Evolutionary conservation across 2,888 invertebrate genomes (phyloP).

Genomic region (Stictocephala bisonia): DNA sequence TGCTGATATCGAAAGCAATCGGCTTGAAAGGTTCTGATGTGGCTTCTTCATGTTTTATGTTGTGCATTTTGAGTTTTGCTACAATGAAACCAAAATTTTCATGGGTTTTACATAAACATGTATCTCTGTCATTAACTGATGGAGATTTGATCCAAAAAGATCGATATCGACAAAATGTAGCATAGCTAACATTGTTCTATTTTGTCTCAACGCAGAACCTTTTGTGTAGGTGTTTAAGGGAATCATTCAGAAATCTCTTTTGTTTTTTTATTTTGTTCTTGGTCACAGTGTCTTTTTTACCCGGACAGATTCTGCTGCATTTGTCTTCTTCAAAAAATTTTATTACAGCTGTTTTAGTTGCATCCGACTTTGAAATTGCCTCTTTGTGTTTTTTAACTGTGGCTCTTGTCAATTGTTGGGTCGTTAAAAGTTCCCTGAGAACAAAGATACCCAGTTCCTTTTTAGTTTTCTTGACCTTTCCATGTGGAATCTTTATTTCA

Average conservation of each 20-base stretch:
- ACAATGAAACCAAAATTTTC: constrained; percentile 10
- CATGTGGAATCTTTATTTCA: constrained; percentile 9
- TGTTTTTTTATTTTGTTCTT: constrained; percentile 39
- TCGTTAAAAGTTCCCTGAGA: neutral
- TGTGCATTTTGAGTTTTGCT: constrained; percentile 21
- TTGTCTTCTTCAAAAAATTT: constrained; percentile 17
- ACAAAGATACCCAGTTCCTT: constrained; percentile 24
- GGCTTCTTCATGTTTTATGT: too few relatives aligned
- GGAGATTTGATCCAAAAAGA: constrained; percentile 43
- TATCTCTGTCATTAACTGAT: constrained; percentile 5
- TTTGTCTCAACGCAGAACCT: neutral
- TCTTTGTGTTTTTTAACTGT: constrained; percentile 28
- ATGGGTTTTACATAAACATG: constrained; percentile 37
- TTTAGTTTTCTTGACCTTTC: constrained; percentile 23
- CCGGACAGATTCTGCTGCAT: constrained; percentile 34
- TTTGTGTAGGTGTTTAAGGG: neutral
- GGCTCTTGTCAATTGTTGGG: neutral
- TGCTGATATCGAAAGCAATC: too few relatives aligned
- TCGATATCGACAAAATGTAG: constrained; percentile 22
- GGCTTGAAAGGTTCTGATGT: too few relatives aligned
- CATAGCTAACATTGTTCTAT: constrained; percentile 14
- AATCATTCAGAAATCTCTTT: constrained; percentile 36
- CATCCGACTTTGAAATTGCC: neutral
- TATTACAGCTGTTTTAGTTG: neutral
- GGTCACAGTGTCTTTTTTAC: constrained; percentile 25